These are phyloP conservation scores for Oryzias melastigma DNA, from an alignment of 2,113 vertebrate species.

Conservation along the genomic window DNA sequence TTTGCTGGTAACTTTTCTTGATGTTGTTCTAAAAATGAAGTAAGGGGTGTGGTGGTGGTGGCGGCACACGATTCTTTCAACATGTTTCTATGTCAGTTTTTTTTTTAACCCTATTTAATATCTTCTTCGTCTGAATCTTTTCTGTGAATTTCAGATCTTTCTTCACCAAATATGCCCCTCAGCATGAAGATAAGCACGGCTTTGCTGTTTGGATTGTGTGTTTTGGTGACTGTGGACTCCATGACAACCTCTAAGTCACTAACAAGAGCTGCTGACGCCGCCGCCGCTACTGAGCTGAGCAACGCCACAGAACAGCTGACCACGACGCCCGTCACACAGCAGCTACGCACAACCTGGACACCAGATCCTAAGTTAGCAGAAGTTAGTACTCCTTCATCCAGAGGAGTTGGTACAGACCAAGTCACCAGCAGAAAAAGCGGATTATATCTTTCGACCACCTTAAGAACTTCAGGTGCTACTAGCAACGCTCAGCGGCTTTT, in stretches of 20 bases:
- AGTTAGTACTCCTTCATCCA: not conserved
- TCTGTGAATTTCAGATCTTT: slow-evolving; percentile 47
- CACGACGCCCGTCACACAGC: not conserved
- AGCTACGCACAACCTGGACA: not conserved
- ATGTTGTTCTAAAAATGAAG: slow-evolving; percentile 5
- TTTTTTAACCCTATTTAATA: not conserved
- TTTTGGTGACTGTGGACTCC: slow-evolving; percentile 13
- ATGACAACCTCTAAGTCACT: slow-evolving; percentile 6
- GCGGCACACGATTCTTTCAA: slow-evolving; percentile 35
- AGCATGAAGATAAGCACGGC: slow-evolving; percentile 7
- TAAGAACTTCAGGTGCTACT: not conserved
- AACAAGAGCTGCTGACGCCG: not conserved
- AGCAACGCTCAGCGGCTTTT: not conserved
- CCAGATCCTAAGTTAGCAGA: not conserved
- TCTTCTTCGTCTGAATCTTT: not conserved
- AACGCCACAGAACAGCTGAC: not conserved
- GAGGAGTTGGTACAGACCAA: not conserved
- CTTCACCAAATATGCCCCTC: slow-evolving; percentile 18
- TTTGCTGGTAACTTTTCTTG: slow-evolving; percentile 8
- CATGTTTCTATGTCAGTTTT: slow-evolving; percentile 12
- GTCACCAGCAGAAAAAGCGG: not conserved
- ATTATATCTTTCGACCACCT: not conserved
- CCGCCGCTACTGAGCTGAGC: not conserved
- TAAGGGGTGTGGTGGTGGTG: slow-evolving; percentile 18
- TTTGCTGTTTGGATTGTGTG: slow-evolving; percentile 30